A percentile compares a stretch with the other conserved stretches of the same genome.
Evolutionary conservation across 92 coral and sea anemone species (phyloP).

Genomic region (Phymanthus crucifer): DNA sequence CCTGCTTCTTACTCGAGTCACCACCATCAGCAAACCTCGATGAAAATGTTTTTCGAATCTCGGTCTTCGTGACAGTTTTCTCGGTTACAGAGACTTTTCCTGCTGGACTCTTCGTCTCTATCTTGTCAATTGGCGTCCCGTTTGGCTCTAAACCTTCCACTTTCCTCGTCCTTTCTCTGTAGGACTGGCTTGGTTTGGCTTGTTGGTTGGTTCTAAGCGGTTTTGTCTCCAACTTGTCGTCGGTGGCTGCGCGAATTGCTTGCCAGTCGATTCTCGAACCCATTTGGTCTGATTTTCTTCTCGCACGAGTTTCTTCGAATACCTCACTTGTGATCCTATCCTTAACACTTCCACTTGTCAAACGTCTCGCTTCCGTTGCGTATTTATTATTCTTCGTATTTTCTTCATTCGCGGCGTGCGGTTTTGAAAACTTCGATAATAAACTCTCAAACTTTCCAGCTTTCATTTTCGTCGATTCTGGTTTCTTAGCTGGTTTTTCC

Average conservation of each 20-base stretch:
- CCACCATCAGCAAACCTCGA: background rate
- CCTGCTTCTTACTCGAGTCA: background rate
- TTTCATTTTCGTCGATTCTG: background rate
- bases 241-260: background rate
- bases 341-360: background rate
- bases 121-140: background rate
- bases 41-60: background rate
- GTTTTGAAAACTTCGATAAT: slow-evolving; percentile 11
- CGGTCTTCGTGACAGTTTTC: background rate
- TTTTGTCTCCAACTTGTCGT: background rate
- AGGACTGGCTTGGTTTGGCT: background rate
- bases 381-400: background rate
- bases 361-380: background rate
- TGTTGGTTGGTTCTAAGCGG: background rate
- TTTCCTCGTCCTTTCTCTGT: background rate
- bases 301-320: background rate
- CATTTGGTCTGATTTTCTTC: slow-evolving; percentile 7
- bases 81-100: background rate
- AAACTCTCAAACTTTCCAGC: slow-evolving; percentile 9
- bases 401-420: background rate
- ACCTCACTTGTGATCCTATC: background rate
- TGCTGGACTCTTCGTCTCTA: background rate
- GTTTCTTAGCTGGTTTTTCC: background rate
- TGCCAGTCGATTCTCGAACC: background rate
- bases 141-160: background rate